Conservation (phyloP, 92 coral and sea anemone genomes). For the Heteractis magnifica region DNA sequence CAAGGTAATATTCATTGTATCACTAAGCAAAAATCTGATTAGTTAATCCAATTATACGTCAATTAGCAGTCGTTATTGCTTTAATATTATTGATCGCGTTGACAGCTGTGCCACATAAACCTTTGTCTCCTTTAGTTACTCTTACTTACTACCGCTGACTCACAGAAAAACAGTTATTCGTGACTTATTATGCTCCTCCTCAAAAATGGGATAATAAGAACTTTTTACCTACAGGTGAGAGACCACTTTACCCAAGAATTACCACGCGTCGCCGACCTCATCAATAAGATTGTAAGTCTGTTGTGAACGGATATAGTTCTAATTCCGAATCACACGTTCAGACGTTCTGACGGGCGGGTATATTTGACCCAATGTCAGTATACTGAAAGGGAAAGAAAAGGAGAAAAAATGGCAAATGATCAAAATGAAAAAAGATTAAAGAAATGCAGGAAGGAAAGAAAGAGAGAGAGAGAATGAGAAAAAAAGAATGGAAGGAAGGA, state of each 20-base stretch:
- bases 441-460: neutral
- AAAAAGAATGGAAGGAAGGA: neutral
- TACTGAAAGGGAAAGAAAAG: neutral
- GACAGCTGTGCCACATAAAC: no score
- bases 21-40: no score
- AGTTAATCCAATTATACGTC: no score
- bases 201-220: neutral
- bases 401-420: neutral
- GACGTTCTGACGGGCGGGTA: neutral
- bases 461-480: neutral
- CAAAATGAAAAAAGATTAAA: neutral
- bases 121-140: no score
- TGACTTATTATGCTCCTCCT: neutral
- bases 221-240: slow-evolving; percentile 39
- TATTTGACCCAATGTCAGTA: neutral
- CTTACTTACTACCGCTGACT: no score
- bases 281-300: slow-evolving; percentile 86
- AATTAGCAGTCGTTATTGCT: no score
- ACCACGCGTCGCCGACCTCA: slow-evolving; percentile 83
- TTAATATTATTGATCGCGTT: no score
- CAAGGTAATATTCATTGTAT: slow-evolving; percentile 51
- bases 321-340: neutral
- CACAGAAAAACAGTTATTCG: no score
- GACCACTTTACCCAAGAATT: slow-evolving; percentile 84
- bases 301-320: neutral